These are phyloP conservation scores for Cassiopea xamachana DNA, from an alignment of 30 jellyfish, hydroid and myxozoan species.

Conservation along the genomic window DNA sequence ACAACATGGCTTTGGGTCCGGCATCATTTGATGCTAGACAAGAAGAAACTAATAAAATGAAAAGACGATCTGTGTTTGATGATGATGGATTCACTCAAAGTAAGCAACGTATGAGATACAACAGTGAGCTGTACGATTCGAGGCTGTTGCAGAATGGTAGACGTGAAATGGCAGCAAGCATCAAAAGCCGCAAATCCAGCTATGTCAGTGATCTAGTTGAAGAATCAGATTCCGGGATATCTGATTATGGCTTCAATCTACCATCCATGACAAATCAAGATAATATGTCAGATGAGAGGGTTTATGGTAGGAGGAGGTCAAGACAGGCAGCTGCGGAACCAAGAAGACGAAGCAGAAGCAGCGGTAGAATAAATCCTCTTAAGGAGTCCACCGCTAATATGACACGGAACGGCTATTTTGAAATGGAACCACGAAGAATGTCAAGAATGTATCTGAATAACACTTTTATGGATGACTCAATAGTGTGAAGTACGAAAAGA, in stretches of 20 bases:
- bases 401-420: neutral
- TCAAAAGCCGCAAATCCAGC: slow-evolving; percentile 4
- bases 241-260: slow-evolving; percentile 3
- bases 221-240: slow-evolving; percentile 51
- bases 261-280: neutral
- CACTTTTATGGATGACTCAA: slow-evolving; percentile 42
- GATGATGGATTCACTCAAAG: neutral
- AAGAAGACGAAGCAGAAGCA: slow-evolving; percentile 35
- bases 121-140: neutral
- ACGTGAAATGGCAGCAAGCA: neutral
- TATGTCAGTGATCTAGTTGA: neutral
- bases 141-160: neutral
- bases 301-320: neutral
- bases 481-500: neutral
- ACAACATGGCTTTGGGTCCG: neutral
- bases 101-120: neutral
- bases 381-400: neutral
- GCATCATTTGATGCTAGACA: neutral
- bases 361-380: slow-evolving; percentile 27
- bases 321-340: slow-evolving; percentile 16
- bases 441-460: slow-evolving; percentile 33
- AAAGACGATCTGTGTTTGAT: neutral
- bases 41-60: neutral
- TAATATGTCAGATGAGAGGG: neutral
- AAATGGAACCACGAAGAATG: slow-evolving; percentile 36